phyloP scores from a whole-genome alignment of 2,797 vertebrate genomes.

The Amblyraja radiata region DNA sequence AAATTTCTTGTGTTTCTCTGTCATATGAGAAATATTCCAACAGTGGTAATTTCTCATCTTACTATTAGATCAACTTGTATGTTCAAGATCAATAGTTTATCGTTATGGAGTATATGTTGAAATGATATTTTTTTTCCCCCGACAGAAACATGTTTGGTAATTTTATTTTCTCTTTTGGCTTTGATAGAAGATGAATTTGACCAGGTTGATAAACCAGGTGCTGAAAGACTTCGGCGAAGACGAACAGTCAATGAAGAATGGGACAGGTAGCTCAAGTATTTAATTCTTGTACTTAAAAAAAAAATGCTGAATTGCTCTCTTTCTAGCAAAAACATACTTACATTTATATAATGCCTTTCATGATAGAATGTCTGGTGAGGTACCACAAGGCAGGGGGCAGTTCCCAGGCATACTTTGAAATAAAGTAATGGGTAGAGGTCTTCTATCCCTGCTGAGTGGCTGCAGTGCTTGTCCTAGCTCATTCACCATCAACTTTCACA shows the following conservation, averaged over 20 bases:
- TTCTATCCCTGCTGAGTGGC: too few relatives aligned
- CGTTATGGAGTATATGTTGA: slow-evolving; percentile 14
- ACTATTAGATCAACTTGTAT: neutral
- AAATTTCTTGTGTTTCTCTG: neutral
- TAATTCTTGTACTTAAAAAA: neutral
- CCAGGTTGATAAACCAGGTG: slow-evolving; percentile 92
- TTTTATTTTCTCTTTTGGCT: slow-evolving; percentile 36
- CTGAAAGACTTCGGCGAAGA: slow-evolving; percentile 86
- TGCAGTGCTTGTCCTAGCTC: too few relatives aligned
- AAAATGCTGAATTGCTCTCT: neutral
- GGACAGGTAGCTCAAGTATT: slow-evolving; percentile 67
- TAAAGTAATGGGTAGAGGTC: too few relatives aligned
- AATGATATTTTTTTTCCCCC: neutral
- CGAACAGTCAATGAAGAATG: slow-evolving; percentile 79
- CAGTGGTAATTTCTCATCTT: neutral
- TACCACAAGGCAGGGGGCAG: too few relatives aligned
- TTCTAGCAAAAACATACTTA: neutral
- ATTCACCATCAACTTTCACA: too few relatives aligned
- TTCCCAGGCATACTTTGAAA: too few relatives aligned
- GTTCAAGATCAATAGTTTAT: neutral
- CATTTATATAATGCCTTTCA: too few relatives aligned
- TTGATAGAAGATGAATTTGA: slow-evolving; percentile 84
- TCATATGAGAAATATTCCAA: neutral
- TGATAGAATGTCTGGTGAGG: neutral
- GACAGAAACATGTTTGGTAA: neutral